A percentile compares a stretch with the other conserved stretches of the same genome.
Conservation (phyloP, 2,797 vertebrate genomes). For the Crypturellus tataupa region DNA sequence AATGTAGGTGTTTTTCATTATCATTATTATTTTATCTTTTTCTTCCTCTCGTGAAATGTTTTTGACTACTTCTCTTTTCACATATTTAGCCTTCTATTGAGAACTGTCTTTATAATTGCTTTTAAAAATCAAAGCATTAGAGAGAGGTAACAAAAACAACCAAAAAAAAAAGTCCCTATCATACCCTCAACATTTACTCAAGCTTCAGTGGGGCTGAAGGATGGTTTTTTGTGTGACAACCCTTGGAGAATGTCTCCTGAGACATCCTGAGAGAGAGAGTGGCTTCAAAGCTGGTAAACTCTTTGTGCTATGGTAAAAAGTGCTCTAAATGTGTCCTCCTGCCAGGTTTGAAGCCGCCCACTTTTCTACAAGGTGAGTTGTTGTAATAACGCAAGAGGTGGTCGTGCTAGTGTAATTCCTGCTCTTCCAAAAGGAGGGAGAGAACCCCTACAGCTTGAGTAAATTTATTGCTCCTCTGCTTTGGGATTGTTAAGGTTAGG, state of each 20-base stretch:
- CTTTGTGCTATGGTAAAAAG: background rate
- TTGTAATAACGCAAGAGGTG: background rate
- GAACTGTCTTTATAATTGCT: background rate
- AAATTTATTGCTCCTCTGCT: constrained; percentile 22
- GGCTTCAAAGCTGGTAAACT: background rate
- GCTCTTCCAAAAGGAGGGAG: background rate
- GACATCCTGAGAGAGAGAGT: fast-evolving
- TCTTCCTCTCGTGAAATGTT: background rate
- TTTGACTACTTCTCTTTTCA: background rate
- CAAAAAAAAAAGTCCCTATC: background rate
- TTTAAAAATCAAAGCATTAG: background rate
- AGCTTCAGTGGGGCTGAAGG: background rate
- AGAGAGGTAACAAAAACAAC: background rate
- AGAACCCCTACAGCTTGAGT: background rate
- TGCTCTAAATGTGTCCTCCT: background rate
- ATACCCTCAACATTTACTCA: background rate
- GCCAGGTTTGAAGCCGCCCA: background rate
- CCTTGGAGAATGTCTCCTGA: background rate
- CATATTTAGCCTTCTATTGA: background rate
- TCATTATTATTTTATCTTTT: background rate
- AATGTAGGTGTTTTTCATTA: background rate
- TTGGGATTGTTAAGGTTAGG: constrained; percentile 38
- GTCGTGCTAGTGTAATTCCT: constrained; percentile 13
- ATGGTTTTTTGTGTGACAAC: background rate
- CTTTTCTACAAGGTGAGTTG: background rate